Base-by-base conservation (phyloP, 2,797 vertebrate genomes). In the Bradypodion pumilum region DNA sequence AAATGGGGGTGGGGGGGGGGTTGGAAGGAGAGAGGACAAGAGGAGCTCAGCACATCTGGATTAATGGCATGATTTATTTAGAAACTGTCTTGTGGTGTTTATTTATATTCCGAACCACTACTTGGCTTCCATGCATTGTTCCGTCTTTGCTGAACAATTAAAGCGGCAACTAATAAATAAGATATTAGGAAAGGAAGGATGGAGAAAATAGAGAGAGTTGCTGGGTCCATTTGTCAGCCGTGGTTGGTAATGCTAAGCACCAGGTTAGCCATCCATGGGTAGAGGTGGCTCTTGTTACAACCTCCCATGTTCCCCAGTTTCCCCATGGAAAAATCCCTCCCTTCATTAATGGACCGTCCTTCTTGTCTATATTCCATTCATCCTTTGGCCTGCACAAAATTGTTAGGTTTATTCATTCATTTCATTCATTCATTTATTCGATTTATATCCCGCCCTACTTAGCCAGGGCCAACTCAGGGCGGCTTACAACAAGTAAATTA, bases 41-140 rank as follows among this genome's bases (percentile, higher is more conserved):
- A 49, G 4, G 83, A 82, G 74, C 0, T 0, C 91, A 85, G 87
- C 40, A 66, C 62, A 35, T 72, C 79, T 88, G 81, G 75, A 94
- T 94, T 94, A 95, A 94, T 89, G 89, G 63, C 84, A 85, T 92
- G 86, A 85, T 88, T 95, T 93, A 91, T 93, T 94, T 90, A 94
- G 86, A 88, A 92, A 75, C 62, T 85, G 84, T 88, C 86, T 44
- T 35, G 46, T 32, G 21, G 46, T 46, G 74, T 79, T 83, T 89
- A 78, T 93, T 92, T 85, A 83, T 85, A 87, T 91, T 92, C 88
- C 62, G 89, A 90, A 32, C 59, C 81, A 83, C 7, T 16, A 82
- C 78, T 74, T 87, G 75, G 60, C 52, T 91, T 88, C 78, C 60
- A 74, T 86, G 87, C 87, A 74, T 70, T 65, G 0, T 76, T 92